These are phyloP conservation scores for Heliothis peltigera DNA, from an alignment of 2,888 invertebrate species.

Conservation along the genomic window DNA sequence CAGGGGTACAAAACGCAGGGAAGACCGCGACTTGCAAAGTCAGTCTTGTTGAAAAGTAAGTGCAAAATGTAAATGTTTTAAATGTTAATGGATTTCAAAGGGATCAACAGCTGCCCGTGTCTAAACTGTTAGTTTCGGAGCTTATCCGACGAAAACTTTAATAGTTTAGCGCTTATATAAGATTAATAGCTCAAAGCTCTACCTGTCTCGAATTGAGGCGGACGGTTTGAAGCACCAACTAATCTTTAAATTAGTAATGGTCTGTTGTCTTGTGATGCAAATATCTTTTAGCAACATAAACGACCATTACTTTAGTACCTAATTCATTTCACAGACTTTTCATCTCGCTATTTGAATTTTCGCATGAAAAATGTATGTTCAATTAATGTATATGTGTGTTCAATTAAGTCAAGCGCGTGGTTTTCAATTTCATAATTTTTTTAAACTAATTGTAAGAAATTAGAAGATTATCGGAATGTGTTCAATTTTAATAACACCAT, in stretches of 20 bases:
- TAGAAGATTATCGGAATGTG: no score
- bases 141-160: constrained; percentile 79
- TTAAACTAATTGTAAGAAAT: no score
- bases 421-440: no score
- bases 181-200: constrained; percentile 74
- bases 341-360: no score
- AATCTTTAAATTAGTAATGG: constrained; percentile 72
- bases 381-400: no score
- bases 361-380: no score
- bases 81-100: constrained; percentile 57
- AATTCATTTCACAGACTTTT: no score
- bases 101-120: constrained; percentile 75
- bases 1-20: constrained; percentile 1
- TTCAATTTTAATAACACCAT: no score
- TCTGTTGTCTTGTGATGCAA: constrained; percentile 56
- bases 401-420: no score
- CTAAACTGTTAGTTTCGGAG: constrained; percentile 76
- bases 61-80: constrained; percentile 51
- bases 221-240: constrained; percentile 68
- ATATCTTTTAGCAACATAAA: constrained; percentile 37
- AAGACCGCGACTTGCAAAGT: constrained; percentile 11
- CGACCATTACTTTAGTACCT: no score
- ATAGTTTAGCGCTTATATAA: constrained; percentile 78
- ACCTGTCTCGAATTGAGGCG: constrained; percentile 68
- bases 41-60: constrained; percentile 23